Conservation (phyloP, 92 coral and sea anemone genomes). For the Ricordea florida region DNA sequence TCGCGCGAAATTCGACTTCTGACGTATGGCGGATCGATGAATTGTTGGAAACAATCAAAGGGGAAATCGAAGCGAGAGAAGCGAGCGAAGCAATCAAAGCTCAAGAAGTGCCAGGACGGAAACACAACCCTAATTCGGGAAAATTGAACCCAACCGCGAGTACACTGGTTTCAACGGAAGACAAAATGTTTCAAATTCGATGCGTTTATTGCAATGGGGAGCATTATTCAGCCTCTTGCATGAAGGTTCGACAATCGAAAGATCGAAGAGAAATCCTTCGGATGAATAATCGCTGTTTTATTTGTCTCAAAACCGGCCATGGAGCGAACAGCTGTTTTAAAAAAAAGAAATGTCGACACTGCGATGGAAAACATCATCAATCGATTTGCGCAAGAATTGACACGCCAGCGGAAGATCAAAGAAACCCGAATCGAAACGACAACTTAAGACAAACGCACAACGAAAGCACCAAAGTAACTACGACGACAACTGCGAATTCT, state of each 20-base stretch:
- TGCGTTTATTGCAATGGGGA: conserved; percentile 37
- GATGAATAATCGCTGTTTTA: conserved; percentile 22
- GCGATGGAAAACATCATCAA: conserved; percentile 27
- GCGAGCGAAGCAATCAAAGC: conserved; percentile 25
- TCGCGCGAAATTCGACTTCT: conserved; percentile 29
- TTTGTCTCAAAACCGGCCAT: conserved; percentile 20
- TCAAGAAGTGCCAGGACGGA: background rate
- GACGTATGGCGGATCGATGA: conserved; percentile 55
- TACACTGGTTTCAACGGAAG: conserved; percentile 12
- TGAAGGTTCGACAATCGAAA: background rate
- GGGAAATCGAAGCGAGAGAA: conserved; percentile 55
- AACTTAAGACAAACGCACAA: too few species aligned
- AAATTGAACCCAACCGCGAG: conserved; percentile 52
- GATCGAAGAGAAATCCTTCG: conserved; percentile 19
- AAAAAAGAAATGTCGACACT: conserved; percentile 9
- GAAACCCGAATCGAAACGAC: too few species aligned
- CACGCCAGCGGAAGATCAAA: background rate
- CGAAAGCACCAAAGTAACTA: too few species aligned
- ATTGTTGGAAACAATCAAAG: conserved; percentile 21
- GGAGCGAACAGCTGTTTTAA: background rate
- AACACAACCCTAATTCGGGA: too few species aligned
- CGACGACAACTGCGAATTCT: background rate
- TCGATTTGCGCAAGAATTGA: background rate
- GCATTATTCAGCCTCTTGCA: conserved; percentile 58
- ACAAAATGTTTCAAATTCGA: background rate